Evolutionary conservation across 2,113 vertebrate genomes (phyloP).

Genomic region (Myotis brandtii): DNA sequence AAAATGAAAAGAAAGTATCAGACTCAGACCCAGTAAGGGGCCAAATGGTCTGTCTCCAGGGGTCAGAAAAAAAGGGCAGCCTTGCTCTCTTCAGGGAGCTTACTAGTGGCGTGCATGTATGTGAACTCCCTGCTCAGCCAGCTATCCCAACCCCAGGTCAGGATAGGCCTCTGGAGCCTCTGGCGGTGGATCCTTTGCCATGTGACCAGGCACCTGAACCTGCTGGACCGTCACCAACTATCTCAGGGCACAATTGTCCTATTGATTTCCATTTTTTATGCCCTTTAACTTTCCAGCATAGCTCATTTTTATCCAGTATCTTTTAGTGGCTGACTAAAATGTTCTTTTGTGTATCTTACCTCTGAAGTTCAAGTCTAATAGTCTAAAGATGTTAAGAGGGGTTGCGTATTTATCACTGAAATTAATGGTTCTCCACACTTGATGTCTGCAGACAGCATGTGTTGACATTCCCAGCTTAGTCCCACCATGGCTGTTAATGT

Average conservation of each 20-base stretch:
- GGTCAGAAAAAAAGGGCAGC: not conserved
- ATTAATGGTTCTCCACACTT: not conserved
- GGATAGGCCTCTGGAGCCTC: no score
- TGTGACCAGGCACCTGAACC: not conserved
- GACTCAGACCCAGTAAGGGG: not conserved
- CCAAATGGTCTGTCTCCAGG: not conserved
- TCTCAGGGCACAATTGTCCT: not conserved
- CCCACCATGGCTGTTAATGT: fast-evolving
- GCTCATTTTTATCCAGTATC: not conserved
- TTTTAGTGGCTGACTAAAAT: not conserved
- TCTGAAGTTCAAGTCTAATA: not conserved
- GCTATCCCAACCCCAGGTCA: not conserved
- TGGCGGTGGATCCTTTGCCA: not conserved
- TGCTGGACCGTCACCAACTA: not conserved
- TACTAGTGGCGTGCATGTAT: not conserved
- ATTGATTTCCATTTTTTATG: not conserved
- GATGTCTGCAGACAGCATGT: not conserved
- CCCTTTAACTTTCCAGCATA: no score
- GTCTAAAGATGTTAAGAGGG: not conserved
- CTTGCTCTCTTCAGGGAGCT: not conserved
- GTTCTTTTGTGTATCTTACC: not conserved
- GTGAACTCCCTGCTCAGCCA: not conserved
- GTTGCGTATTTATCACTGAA: not conserved
- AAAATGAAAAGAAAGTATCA: no score
- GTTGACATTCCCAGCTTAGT: not conserved